These are phyloP conservation scores for Spodoptera littoralis DNA, from an alignment of 2,888 invertebrate genomes.

Conservation along the genomic window DNA sequence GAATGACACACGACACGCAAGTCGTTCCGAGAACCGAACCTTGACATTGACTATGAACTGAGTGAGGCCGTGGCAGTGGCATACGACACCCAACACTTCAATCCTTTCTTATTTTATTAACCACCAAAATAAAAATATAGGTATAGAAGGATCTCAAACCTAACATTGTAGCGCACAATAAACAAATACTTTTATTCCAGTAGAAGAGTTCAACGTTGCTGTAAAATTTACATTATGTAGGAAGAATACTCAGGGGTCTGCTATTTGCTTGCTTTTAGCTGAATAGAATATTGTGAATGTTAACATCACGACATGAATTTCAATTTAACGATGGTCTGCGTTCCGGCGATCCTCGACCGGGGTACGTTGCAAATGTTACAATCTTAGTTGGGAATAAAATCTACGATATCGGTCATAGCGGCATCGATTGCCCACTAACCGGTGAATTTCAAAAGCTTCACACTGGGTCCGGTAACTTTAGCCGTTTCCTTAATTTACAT, in stretches of 20 bases:
- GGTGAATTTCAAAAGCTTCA: constrained; percentile 66
- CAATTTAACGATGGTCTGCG: constrained; percentile 70
- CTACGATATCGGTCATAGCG: constrained; percentile 56
- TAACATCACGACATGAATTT: constrained; percentile 72
- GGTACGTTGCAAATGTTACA: constrained; percentile 59
- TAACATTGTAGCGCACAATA: constrained; percentile 44
- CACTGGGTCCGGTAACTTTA: constrained; percentile 62
- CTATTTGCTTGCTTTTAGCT: constrained; percentile 69
- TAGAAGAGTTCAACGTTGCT: constrained; percentile 53
- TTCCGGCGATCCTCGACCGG: constrained; percentile 42
- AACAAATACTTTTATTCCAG: constrained; percentile 55
- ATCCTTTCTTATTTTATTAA: constrained; percentile 10
- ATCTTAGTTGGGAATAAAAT: constrained; percentile 64
- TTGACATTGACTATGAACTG: constrained; percentile 56
- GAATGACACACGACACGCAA: constrained; percentile 50
- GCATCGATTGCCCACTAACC: constrained; percentile 60
- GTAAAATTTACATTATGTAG: constrained; percentile 64
- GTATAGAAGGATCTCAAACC: constrained; percentile 27
- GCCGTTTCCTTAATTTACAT: constrained; percentile 80
- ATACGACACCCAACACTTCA: constrained; percentile 14
- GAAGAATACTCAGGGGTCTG: constrained; percentile 59
- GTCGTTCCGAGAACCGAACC: constrained; percentile 58
- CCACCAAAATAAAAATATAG: not conserved
- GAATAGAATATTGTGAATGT: constrained; percentile 70
- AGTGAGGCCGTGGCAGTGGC: constrained; percentile 36